Evolutionary conservation across 2,888 invertebrate genomes (phyloP).

Genomic region (Maniola hyperantus): DNA sequence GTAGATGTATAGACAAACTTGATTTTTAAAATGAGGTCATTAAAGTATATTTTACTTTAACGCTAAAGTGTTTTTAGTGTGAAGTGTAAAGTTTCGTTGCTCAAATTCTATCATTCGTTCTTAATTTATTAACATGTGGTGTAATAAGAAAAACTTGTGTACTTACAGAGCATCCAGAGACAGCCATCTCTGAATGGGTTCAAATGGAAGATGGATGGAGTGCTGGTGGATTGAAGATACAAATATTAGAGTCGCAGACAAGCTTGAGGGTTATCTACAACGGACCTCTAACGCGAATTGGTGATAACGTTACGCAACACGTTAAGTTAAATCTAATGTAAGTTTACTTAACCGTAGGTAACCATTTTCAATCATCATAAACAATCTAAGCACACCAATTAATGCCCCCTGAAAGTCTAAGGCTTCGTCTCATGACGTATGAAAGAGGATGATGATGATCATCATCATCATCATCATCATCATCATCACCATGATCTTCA

Average conservation of each 20-base stretch:
- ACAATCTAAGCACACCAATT: neutral
- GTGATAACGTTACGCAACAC: constrained; percentile 57
- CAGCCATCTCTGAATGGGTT: constrained; percentile 65
- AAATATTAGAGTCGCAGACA: constrained; percentile 83
- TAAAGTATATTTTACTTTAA: no score
- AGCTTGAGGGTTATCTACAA: constrained; percentile 86
- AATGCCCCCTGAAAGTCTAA: neutral
- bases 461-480: no score
- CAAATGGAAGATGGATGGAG: constrained; percentile 71
- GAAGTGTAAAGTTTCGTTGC: no score
- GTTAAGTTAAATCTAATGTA: constrained; percentile 84
- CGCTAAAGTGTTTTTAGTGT: no score
- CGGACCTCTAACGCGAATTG: constrained; percentile 83
- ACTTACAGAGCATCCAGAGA: constrained; percentile 82
- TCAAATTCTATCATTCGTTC: no score
- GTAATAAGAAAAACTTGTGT: neutral
- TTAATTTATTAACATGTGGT: no score
- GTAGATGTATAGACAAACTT: no score
- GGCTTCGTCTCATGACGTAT: neutral
- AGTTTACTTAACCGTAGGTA: constrained; percentile 47
- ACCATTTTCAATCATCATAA: neutral
- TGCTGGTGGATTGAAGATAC: constrained; percentile 83
- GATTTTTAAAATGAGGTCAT: no score
- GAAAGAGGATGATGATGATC: no score
- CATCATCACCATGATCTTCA: no score